Base-by-base conservation (phyloP, 2,888 invertebrate species). In the Erebia palarica region DNA sequence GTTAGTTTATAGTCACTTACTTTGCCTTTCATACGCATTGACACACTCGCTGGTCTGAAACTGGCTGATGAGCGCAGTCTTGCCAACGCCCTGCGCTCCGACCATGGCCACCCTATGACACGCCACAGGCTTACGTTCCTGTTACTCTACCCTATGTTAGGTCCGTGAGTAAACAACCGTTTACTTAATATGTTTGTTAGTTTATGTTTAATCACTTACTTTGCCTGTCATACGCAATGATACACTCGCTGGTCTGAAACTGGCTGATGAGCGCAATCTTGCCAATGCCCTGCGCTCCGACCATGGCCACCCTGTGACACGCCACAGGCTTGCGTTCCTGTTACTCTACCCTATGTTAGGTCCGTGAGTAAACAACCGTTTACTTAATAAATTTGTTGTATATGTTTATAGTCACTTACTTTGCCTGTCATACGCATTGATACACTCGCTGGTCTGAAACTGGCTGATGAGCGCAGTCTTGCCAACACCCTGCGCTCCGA, bases 31-130 rank as follows among this genome's bases (percentile, higher is more conserved):
- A 86, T 98, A 98, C 44, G 98, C 97, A 85, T 98, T 98, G 83
- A 98, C 97, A 86, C 97, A 97, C 86, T 98, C 98, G 78, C 97
- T 98, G 72, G 98, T 98, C 94, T 97, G 97, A 84, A 98, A 97
- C 90, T 98, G 98, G 81, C 96, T 96, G 85, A 97, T 95, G 10
- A 98, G 94, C 0, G 97, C 96, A 0, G 97, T 96, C 89, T 98
- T 98, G 66, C 97, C 98, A 55, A 97, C 97, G 0, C 97, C 97
- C 7, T 95, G 95, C 0, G 96, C 95, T 1, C 97, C 97, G 3
- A 97, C 88, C 94, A 97, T 95, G 58, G 96, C 96, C 11, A 98
- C 97, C 27, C 94, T 86, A 81, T 94, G 92, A 69, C 94, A 93
- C 27, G 95, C 94, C 44, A 95, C 94, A 0, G 93, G 92, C 75